Percentiles rank a stretch among this genome's conserved stretches.
Conservation (phyloP, 2,888 invertebrate species). For the Phalangium opilio region DNA sequence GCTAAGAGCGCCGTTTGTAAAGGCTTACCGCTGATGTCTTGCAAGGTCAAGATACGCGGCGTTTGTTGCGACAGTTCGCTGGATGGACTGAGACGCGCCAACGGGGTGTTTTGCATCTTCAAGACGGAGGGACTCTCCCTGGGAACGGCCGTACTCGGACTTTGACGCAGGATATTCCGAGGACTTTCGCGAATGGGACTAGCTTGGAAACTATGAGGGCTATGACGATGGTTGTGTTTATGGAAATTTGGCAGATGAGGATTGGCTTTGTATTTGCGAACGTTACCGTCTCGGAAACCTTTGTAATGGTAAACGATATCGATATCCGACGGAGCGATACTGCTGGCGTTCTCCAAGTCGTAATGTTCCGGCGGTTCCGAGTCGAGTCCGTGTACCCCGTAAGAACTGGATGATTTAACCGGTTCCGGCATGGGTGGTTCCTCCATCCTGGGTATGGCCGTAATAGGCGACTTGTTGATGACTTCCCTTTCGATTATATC, state of each 20-base stretch:
- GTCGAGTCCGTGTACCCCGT: slow-evolving; percentile 25
- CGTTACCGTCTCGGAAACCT: slow-evolving; percentile 65
- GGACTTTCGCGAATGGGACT: slow-evolving; percentile 36
- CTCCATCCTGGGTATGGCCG: slow-evolving; percentile 35
- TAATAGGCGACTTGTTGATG: slow-evolving; percentile 59
- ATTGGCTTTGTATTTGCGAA: slow-evolving; percentile 72
- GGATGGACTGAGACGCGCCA: slow-evolving; percentile 77
- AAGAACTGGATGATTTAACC: slow-evolving; percentile 29
- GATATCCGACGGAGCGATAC: slow-evolving; percentile 92
- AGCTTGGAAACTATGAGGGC: slow-evolving; percentile 45
- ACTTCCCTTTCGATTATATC: slow-evolving; percentile 86
- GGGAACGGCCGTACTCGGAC: slow-evolving; percentile 24
- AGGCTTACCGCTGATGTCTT: slow-evolving; percentile 85
- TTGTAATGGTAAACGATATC: slow-evolving; percentile 94
- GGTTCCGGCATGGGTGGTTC: slow-evolving; percentile 15
- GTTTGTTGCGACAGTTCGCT: slow-evolving; percentile 81
- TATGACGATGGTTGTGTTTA: slow-evolving; percentile 57
- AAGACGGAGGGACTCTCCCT: slow-evolving; percentile 26
- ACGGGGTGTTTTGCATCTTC: slow-evolving; percentile 70
- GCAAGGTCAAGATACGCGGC: slow-evolving; percentile 76
- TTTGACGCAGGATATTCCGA: slow-evolving; percentile 24
- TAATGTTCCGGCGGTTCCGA: slow-evolving; percentile 80
- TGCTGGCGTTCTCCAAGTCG: slow-evolving; percentile 90
- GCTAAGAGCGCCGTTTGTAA: slow-evolving; percentile 74
- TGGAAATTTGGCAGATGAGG: slow-evolving; percentile 36